Evolutionary conservation across 2,797 vertebrate species (phyloP).

Genomic region (Sus cebifrons): DNA sequence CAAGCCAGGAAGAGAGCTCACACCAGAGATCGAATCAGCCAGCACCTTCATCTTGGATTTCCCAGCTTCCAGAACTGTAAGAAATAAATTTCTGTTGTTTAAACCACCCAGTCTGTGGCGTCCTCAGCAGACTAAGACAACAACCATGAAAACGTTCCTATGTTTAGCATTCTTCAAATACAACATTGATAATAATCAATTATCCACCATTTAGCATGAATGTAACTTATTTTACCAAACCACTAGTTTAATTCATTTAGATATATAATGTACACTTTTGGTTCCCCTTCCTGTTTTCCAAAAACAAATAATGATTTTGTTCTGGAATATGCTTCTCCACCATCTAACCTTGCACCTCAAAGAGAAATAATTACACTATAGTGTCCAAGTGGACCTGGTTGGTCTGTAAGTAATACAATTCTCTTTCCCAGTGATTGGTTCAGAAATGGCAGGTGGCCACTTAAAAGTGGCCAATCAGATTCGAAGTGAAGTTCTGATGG

Average conservation of each 20-base stretch:
- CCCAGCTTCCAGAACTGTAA: not conserved
- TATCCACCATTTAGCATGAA: not conserved
- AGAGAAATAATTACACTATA: not conserved
- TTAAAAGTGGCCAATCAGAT: not conserved
- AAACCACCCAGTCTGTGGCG: not conserved
- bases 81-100: constrained; percentile 15
- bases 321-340: not conserved
- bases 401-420: not conserved
- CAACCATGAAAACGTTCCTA: not conserved
- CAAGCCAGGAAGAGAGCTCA: not conserved
- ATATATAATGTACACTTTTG: constrained; percentile 8
- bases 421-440: not conserved
- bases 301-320: constrained; percentile 28
- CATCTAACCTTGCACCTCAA: not conserved
- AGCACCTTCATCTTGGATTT: not conserved
- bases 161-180: constrained; percentile 49
- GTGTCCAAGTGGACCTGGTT: not conserved
- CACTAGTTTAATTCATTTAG: constrained; percentile 30
- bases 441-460: constrained; percentile 13
- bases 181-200: constrained; percentile 13
- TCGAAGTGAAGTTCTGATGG: not conserved
- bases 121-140: not conserved
- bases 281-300: constrained; percentile 14
- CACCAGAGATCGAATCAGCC: not conserved
- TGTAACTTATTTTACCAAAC: constrained; percentile 35